These are phyloP conservation scores for Spialia ferax DNA, from an alignment of 2,888 invertebrate genomes.

Conservation along the genomic window DNA sequence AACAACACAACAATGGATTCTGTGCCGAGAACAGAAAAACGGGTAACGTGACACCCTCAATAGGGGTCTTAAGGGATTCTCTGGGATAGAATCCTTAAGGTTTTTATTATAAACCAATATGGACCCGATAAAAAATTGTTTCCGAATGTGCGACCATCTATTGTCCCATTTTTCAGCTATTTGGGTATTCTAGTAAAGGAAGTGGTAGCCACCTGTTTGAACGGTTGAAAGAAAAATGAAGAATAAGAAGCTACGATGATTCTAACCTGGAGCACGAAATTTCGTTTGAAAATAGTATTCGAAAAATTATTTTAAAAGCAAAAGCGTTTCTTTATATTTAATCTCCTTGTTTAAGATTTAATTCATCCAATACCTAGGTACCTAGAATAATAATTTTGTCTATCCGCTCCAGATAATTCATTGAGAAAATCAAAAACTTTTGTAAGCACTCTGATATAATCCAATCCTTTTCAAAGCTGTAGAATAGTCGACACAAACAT, in stretches of 20 bases:
- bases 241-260: too few relatives aligned
- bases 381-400: too few relatives aligned
- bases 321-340: too few relatives aligned
- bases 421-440: background rate
- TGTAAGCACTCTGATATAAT: background rate
- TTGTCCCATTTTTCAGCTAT: constrained; percentile 3
- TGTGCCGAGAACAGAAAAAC: constrained; percentile 12
- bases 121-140: constrained; percentile 33
- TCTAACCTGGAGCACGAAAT: too few relatives aligned
- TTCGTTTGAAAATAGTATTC: too few relatives aligned
- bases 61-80: constrained; percentile 25
- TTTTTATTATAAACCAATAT: constrained; percentile 34
- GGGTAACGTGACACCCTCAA: constrained; percentile 30
- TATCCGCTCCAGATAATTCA: background rate
- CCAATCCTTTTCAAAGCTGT: background rate
- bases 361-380: too few relatives aligned
- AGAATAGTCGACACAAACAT: constrained; percentile 1
- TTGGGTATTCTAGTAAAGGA: constrained; percentile 9
- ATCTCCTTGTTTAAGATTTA: too few relatives aligned
- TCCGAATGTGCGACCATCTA: constrained; percentile 18
- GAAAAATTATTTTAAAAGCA: too few relatives aligned
- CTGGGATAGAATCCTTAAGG: constrained; percentile 32
- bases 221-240: background rate
- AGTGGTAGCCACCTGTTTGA: constrained; percentile 1
- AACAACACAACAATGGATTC: constrained; percentile 15